A percentile compares a stretch with the other conserved stretches of the same genome.
Conservation (phyloP, 2,888 invertebrate genomes). For the Pachliopta kotzebuea region DNA sequence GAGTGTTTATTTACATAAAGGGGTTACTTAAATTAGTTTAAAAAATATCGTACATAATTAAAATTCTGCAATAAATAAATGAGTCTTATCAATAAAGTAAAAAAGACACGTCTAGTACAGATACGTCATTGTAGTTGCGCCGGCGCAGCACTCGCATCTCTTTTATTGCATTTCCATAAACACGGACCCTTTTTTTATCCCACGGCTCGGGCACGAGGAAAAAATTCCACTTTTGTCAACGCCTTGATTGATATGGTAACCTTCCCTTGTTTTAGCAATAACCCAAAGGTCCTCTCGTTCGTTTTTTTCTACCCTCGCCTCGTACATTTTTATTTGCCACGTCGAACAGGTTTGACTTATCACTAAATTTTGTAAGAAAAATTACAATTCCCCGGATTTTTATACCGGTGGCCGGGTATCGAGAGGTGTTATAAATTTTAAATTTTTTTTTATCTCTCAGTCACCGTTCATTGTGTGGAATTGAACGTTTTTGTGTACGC, state of each 20-base stretch:
- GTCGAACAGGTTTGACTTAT: slow-evolving; percentile 77
- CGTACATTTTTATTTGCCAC: slow-evolving; percentile 76
- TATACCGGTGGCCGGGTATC: slow-evolving; percentile 68
- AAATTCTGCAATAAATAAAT: too few species aligned
- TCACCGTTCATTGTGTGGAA: slow-evolving; percentile 64
- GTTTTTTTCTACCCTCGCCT: slow-evolving; percentile 54
- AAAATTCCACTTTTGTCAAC: slow-evolving; percentile 75
- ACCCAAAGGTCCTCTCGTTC: slow-evolving; percentile 57
- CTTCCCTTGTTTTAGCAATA: slow-evolving; percentile 79
- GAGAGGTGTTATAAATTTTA: slow-evolving; percentile 72
- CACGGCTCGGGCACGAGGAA: slow-evolving; percentile 54
- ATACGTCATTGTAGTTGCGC: slow-evolving; percentile 41
- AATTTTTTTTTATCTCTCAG: slow-evolving; percentile 55
- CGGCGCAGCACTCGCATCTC: slow-evolving; percentile 48
- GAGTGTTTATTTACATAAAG: too few species aligned
- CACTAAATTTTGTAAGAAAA: slow-evolving; percentile 79
- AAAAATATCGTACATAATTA: too few species aligned
- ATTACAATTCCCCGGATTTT: slow-evolving; percentile 72
- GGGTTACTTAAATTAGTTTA: too few species aligned
- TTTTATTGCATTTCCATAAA: slow-evolving; percentile 74
- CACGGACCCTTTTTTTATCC: slow-evolving; percentile 68
- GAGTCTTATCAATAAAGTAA: too few species aligned
- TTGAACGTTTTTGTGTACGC: slow-evolving; percentile 65
- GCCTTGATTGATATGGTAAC: slow-evolving; percentile 78
- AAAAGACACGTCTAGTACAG: slow-evolving; percentile 34